These are phyloP conservation scores for Grammomys dolichurus DNA, from an alignment of 2,113 vertebrate genomes.

Conservation along the genomic window DNA sequence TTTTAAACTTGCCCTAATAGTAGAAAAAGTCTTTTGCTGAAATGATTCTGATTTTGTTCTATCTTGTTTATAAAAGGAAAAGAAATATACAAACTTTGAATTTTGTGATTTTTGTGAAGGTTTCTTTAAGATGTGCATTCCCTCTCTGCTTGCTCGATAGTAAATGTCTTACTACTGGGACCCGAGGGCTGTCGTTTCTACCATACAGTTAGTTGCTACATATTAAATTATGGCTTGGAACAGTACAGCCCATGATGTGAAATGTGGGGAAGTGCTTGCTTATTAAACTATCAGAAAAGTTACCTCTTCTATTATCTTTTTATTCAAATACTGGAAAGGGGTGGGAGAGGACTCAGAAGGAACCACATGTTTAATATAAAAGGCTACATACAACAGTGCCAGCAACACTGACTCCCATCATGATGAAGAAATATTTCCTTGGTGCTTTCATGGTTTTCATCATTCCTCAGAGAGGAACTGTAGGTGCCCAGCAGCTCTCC, in stretches of 20 bases:
- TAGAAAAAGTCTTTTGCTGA: slow-evolving; percentile 83
- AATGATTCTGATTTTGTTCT: slow-evolving; percentile 83
- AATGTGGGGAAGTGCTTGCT: background rate
- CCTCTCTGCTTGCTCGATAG: slow-evolving; percentile 90
- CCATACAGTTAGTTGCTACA: background rate
- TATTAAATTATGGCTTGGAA: background rate
- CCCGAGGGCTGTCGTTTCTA: slow-evolving; percentile 77
- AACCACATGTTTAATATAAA: background rate
- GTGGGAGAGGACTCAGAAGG: background rate
- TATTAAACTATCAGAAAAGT: slow-evolving; percentile 38
- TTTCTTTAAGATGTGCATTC: slow-evolving; percentile 90
- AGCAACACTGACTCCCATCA: background rate
- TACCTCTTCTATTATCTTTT: background rate
- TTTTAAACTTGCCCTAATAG: slow-evolving; percentile 77
- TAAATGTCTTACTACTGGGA: slow-evolving; percentile 91
- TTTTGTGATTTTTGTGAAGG: slow-evolving; percentile 89
- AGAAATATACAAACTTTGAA: slow-evolving; percentile 83
- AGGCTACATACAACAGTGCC: background rate
- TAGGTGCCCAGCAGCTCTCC: background rate
- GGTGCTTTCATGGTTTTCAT: background rate
- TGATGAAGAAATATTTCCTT: background rate
- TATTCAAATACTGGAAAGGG: slow-evolving; percentile 49
- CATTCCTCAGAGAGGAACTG: background rate
- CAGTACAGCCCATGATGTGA: background rate
- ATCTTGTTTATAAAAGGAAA: slow-evolving; percentile 86